Evolutionary conservation across 2,888 invertebrate species (phyloP).

Genomic region (Buathra laborator): DNA sequence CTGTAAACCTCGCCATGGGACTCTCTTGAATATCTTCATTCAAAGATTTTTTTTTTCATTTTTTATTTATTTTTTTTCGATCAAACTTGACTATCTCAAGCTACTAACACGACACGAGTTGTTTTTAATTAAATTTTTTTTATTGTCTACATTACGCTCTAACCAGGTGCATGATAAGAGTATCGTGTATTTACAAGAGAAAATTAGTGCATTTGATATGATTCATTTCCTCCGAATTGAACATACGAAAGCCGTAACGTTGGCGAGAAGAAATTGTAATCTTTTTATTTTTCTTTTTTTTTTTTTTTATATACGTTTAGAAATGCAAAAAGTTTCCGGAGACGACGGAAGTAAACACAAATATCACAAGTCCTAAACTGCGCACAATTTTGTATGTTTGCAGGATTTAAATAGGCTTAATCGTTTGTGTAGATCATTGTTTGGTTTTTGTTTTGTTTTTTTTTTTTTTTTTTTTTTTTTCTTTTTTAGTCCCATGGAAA

Average conservation of each 20-base stretch:
- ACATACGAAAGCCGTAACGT: constrained; percentile 24
- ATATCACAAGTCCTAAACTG: constrained; percentile 31
- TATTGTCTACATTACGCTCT: constrained; percentile 70
- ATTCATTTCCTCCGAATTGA: constrained; percentile 44
- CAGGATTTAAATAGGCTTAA: constrained; percentile 35
- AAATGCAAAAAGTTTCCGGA: constrained; percentile 22
- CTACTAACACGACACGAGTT: constrained; percentile 68
- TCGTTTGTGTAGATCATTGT: not conserved
- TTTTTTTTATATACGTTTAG: not conserved
- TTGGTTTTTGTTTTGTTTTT: constrained; percentile 13
- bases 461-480: constrained; percentile 26
- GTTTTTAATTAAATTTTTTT: constrained; percentile 50
- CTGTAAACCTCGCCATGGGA: constrained; percentile 72
- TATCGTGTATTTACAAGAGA: constrained; percentile 70
- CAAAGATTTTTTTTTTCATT: constrained; percentile 43
- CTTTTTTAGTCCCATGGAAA: constrained; percentile 66
- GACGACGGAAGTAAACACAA: constrained; percentile 34
- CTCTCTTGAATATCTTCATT: constrained; percentile 69
- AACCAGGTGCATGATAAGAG: constrained; percentile 64
- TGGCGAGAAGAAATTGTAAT: constrained; percentile 32
- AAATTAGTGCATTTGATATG: constrained; percentile 64
- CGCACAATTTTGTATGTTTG: constrained; percentile 15
- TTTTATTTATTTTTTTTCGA: constrained; percentile 1
- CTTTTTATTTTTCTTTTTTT: constrained; percentile 20
- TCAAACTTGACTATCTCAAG: constrained; percentile 62